Conservation (phyloP, 1,140 invertebrate species). For the Tribolium madens region DNA sequence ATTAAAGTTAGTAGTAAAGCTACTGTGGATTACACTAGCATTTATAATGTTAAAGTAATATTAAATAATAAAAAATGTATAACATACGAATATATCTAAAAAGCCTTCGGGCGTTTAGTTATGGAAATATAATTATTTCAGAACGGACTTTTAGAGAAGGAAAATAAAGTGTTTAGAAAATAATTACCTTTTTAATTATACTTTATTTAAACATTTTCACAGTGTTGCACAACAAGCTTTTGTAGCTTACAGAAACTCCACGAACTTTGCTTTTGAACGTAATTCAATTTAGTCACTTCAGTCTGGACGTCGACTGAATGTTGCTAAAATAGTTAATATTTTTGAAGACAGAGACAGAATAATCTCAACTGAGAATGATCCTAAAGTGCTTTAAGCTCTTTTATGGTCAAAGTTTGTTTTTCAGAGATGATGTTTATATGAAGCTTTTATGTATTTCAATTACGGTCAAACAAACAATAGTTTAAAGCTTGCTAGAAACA, state of each 20-base stretch:
- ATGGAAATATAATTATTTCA: too few relatives aligned
- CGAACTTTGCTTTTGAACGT: neutral
- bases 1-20: neutral
- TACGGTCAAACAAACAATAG: neutral
- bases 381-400: neutral
- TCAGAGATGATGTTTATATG: neutral
- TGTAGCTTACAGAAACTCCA: neutral
- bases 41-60: neutral
- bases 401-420: neutral
- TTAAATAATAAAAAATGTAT: neutral
- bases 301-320: neutral
- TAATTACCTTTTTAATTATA: neutral
- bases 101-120: too few relatives aligned
- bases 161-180: too few relatives aligned
- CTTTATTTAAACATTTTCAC: neutral
- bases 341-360: neutral
- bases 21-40: neutral
- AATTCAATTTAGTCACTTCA: neutral
- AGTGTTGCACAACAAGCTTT: neutral
- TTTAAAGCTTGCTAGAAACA: too few relatives aligned
- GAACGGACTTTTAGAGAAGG: too few relatives aligned
- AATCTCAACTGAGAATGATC: neutral
- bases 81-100: too few relatives aligned
- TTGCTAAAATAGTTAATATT: neutral
- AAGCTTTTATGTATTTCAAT: neutral